A percentile compares a stretch with the other conserved stretches of the same genome.
phyloP scores from a whole-genome alignment of 2,797 vertebrate genomes.

The Cirrhinus mrigala region DNA sequence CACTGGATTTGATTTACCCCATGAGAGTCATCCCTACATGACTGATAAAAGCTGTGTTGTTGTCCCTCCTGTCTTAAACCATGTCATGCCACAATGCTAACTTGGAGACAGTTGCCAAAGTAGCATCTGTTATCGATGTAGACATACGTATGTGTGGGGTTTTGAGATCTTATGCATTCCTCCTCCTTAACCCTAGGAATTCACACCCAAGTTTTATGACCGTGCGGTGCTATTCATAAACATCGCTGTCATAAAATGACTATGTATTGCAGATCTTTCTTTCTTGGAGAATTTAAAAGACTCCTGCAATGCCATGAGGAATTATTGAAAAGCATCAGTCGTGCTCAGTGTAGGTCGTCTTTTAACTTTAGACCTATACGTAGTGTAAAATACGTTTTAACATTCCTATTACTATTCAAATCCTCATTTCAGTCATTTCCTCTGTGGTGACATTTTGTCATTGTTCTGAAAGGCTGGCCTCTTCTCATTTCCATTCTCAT shows the following conservation, averaged over 20 bases:
- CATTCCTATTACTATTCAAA: too few species aligned
- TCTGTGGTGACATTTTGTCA: conserved; percentile 18
- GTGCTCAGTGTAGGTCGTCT: not conserved
- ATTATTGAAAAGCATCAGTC: conserved; percentile 8
- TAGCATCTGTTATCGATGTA: conserved; percentile 37
- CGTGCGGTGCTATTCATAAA: conserved; percentile 17
- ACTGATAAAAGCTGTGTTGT: not conserved
- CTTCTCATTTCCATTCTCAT: conserved; percentile 2
- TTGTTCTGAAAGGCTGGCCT: conserved; percentile 29
- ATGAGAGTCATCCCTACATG: not conserved
- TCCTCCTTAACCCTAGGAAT: conserved; percentile 11
- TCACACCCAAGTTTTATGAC: conserved; percentile 47
- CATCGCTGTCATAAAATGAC: not conserved
- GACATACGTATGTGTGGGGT: conserved; percentile 4
- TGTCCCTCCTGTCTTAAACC: conserved; percentile 10
- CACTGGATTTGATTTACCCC: not conserved
- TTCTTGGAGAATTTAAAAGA: not conserved
- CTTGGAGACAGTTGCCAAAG: not conserved
- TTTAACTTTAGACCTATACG: not conserved
- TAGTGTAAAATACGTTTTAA: not conserved
- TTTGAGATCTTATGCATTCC: conserved; percentile 26
- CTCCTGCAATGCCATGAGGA: not conserved
- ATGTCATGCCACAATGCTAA: not conserved
- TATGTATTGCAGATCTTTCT: not conserved
- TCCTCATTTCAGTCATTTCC: too few species aligned